These are phyloP conservation scores for Stegostoma tigrinum DNA, from an alignment of 2,113 vertebrate genomes.

Conservation along the genomic window DNA sequence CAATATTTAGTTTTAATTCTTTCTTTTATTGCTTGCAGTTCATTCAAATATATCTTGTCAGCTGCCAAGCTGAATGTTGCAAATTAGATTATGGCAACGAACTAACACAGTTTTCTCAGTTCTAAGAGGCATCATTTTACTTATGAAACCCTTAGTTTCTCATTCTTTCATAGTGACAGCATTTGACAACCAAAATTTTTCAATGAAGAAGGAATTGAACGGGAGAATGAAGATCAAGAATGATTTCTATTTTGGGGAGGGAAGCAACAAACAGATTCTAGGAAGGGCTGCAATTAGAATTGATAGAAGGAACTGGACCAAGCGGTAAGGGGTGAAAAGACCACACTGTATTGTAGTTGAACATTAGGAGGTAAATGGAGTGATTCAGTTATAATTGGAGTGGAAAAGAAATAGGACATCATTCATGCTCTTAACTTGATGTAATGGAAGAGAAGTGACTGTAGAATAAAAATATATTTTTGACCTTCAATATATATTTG, in stretches of 20 bases:
- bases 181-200: neutral
- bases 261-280: neutral
- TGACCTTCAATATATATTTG: constrained; percentile 13
- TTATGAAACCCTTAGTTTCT: neutral
- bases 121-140: neutral
- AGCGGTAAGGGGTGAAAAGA: neutral
- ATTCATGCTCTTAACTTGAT: neutral
- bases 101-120: neutral
- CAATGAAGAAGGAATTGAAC: too few species aligned
- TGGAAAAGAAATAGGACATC: neutral
- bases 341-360: neutral
- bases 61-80: neutral
- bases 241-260: neutral
- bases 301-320: too few species aligned
- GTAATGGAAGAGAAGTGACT: neutral
- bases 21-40: neutral
- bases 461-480: neutral
- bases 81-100: neutral
- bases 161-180: neutral
- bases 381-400: neutral
- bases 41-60: constrained; percentile 22
- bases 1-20: neutral
- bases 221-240: neutral
- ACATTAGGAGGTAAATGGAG: neutral
- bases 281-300: neutral